phyloP scores from a whole-genome alignment of 2,797 vertebrate genomes.

The Spinus olivaceus region DNA sequence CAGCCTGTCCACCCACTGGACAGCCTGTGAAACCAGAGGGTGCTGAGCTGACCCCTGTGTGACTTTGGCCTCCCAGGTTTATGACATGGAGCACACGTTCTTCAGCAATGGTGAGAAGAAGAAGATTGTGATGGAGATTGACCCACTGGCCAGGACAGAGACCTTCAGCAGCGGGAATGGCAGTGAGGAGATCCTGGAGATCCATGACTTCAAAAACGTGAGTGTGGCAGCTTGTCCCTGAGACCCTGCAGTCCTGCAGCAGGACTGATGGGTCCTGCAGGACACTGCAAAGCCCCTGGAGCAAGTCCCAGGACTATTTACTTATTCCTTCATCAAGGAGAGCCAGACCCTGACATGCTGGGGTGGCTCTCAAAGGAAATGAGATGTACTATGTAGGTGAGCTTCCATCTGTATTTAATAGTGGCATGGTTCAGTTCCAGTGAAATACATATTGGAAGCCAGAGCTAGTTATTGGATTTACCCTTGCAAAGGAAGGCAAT shows the following conservation, averaged over 20 bases:
- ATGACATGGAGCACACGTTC: constrained; percentile 88
- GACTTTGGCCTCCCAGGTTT: constrained; percentile 77
- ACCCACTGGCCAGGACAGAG: constrained; percentile 82
- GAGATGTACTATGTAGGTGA: background rate
- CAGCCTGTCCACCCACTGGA: accelerated
- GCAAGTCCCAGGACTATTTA: background rate
- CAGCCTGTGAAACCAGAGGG: accelerated
- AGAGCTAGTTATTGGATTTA: constrained; percentile 46
- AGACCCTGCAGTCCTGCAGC: background rate
- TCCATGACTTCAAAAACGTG: constrained; percentile 95
- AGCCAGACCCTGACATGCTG: background rate
- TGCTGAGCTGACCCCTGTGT: background rate
- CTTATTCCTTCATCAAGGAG: background rate
- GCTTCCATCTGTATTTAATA: background rate
- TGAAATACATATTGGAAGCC: background rate
- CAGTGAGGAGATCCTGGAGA: constrained; percentile 88
- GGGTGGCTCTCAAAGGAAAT: background rate
- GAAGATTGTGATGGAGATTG: constrained; percentile 90
- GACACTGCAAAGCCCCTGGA: accelerated
- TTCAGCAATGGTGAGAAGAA: constrained; percentile 85
- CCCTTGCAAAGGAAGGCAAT: constrained; percentile 21
- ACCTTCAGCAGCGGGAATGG: constrained; percentile 89
- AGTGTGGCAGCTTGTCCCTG: constrained; percentile 19
- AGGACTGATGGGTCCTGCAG: background rate
- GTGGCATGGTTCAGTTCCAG: background rate